Conservation (phyloP, 2,888 invertebrate species). For the Cremastinae sp. region DNA sequence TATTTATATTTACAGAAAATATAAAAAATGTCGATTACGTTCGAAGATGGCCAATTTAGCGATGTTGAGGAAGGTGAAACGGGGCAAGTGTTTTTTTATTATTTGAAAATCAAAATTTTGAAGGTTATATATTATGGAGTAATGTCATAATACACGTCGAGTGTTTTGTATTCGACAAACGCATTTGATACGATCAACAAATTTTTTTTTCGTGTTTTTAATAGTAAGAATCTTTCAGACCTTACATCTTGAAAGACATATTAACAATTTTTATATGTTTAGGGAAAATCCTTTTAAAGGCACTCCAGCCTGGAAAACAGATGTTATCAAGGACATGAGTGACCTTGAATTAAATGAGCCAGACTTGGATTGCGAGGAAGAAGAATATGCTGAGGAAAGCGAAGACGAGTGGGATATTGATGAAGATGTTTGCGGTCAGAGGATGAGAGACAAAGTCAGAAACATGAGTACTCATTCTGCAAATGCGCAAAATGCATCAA, state of each 20-base stretch:
- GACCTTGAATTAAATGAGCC: conserved; percentile 6
- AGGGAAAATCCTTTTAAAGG: conserved; percentile 31
- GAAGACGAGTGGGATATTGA: conserved; percentile 67
- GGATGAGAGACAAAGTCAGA: conserved; percentile 71
- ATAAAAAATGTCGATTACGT: conserved; percentile 62
- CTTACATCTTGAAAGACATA: not conserved
- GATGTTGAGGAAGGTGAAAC: conserved; percentile 78
- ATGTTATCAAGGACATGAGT: conserved; percentile 1
- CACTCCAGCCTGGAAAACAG: conserved; percentile 30
- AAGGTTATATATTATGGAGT: conserved; percentile 26
- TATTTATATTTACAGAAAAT: not conserved
- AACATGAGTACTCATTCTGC: conserved; percentile 69
- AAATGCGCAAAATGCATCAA: conserved; percentile 83
- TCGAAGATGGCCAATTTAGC: conserved; percentile 80
- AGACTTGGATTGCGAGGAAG: conserved; percentile 54
- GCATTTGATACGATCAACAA: too few relatives aligned
- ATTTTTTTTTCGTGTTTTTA: too few relatives aligned
- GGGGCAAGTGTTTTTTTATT: conserved; percentile 60
- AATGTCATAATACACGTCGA: conserved; percentile 41
- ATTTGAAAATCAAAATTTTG: conserved; percentile 1
- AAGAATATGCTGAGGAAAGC: conserved; percentile 65
- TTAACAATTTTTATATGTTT: not conserved
- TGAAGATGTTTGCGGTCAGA: conserved; percentile 51
- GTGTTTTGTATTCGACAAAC: too few relatives aligned
- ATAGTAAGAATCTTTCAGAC: too few relatives aligned